Base-by-base conservation (phyloP, 1,140 invertebrate species). In the Zaprionus nigranus region DNA sequence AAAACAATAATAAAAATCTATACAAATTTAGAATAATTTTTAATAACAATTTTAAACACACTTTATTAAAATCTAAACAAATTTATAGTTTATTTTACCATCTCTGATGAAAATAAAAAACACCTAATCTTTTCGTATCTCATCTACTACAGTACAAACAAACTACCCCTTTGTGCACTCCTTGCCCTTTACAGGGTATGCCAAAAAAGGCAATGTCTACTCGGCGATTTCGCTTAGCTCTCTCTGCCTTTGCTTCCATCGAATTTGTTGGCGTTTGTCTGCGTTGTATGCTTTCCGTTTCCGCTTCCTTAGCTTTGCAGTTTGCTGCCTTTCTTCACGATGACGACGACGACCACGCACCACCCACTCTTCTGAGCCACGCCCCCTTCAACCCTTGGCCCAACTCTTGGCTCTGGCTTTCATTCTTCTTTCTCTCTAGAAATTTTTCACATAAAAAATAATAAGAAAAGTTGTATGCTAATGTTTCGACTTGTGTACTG, bases 391-490 rank as follows among this genome's bases (percentile, higher is more conserved):
- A 61, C 63, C 63, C 64, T 75, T 76, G 57, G 68, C 61, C 40
- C 40, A 9, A 17, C 7, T 68, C 30, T 57, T 64, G 12, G 20
- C 20, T 11, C n/a, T 56, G 53, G 26, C 69, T 57, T 62, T 65
- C 81, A 72, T 66, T 77, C 49, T 54, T 63, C 67, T 80, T 67
- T 68, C 46, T 51, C 46, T 51, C 46, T 51, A 61, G 67, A 86
- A 88, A 90, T 91, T 82, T 90, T 86, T 86, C 86, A 82, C 86
- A 90, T 90, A 90, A 90, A 90, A 90, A 90, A 90, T 90, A 90
- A 90, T 91, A 90, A 86, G 82, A 91, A 90, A 90, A 90, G 87
- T 90, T 90, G 76, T 90, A 88, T 88, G 84, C 85, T 88, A 88
- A 88, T 90, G 84, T 57, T 65, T 34, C 63, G 80, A 62, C 82